A percentile compares a stretch with the other conserved stretches of the same genome.
Conservation (phyloP, 2,797 vertebrate genomes). For the Brachymystax lenok region DNA sequence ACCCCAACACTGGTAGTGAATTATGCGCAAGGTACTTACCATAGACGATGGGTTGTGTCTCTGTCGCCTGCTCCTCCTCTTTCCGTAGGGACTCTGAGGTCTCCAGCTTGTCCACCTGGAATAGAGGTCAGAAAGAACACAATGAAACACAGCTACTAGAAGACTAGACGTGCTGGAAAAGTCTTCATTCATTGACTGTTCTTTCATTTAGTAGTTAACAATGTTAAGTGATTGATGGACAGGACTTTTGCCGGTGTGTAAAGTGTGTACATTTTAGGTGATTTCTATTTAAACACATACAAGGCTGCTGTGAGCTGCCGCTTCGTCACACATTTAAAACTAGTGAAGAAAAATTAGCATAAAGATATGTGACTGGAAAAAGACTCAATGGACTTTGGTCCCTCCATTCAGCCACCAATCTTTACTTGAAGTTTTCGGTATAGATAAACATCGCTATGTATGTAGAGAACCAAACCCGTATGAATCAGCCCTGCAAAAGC, state of each 20-base stretch:
- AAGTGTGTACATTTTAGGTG: background rate
- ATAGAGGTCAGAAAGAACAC: conserved; percentile 21
- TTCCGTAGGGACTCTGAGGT: conserved; percentile 96
- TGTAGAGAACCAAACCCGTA: conserved; percentile 35
- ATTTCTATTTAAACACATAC: background rate
- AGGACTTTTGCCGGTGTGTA: conserved; percentile 24
- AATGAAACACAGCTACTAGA: conserved; percentile 9
- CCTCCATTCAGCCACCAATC: conserved; percentile 15
- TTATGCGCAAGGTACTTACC: conserved; percentile 74
- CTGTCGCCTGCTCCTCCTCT: conserved; percentile 98
- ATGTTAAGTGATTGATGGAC: conserved; percentile 16
- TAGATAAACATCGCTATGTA: conserved; percentile 14
- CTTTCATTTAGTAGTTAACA: conserved; percentile 5
- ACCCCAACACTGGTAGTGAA: background rate
- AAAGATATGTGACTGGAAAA: background rate
- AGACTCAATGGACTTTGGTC: conserved; percentile 11
- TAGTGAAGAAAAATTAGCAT: background rate
- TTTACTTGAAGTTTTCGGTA: conserved; percentile 10
- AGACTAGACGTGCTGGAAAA: conserved; percentile 14
- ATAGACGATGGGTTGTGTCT: conserved; percentile 98
- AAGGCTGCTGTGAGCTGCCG: background rate
- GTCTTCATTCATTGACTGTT: background rate
- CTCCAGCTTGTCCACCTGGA: conserved; percentile 97
- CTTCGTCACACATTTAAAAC: background rate
- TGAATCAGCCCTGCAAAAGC: background rate